These are phyloP conservation scores for Protophormia terraenovae DNA, from an alignment of 2,888 invertebrate species.

Conservation along the genomic window DNA sequence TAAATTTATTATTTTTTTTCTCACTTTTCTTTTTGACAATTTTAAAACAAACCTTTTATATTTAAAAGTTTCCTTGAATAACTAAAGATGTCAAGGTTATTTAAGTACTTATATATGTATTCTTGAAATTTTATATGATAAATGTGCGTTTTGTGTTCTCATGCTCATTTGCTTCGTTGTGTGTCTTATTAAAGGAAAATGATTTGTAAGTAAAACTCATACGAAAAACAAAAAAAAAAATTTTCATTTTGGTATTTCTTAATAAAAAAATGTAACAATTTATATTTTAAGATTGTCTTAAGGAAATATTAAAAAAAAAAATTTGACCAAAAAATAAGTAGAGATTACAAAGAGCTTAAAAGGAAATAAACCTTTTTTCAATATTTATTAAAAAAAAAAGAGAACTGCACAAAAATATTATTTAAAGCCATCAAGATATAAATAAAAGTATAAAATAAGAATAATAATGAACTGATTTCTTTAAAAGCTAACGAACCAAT, in stretches of 20 bases:
- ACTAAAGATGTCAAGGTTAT: conserved; percentile 40
- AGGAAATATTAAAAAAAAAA: neutral
- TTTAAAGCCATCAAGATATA: no score
- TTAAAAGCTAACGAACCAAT: no score
- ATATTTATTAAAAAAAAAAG: neutral
- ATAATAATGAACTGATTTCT: neutral
- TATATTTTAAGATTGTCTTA: neutral
- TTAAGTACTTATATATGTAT: neutral
- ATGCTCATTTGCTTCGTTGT: no score
- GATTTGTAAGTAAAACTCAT: no score
- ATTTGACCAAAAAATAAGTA: neutral
- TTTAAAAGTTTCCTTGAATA: conserved; percentile 22
- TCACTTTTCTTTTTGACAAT: conserved; percentile 12
- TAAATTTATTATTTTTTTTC: neutral
- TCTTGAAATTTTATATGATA: no score
- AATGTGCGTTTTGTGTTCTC: no score
- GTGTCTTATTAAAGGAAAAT: no score
- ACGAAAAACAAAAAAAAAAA: no score
- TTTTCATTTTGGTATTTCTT: no score
- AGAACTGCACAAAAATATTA: neutral
- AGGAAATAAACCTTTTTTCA: neutral
- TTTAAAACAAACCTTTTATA: neutral
- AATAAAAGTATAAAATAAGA: neutral
- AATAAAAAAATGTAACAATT: no score
- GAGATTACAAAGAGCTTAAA: neutral